Evolutionary conservation across 2,797 vertebrate genomes (phyloP).

Genomic region (Carapus acus): DNA sequence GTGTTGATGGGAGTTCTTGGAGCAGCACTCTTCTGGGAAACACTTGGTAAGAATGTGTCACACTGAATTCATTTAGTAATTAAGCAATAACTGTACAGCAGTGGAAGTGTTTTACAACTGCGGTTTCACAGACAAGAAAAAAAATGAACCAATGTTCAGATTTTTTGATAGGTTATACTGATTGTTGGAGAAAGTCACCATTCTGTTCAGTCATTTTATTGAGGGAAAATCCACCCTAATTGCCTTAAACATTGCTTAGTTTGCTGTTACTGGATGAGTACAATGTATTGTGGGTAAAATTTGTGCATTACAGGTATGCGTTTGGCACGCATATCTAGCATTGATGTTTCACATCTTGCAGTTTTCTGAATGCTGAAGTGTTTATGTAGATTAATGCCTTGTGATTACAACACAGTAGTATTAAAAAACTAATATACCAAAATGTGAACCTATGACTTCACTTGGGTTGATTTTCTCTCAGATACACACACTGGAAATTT

Average conservation of each 20-base stretch:
- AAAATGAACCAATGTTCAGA: slow-evolving; percentile 30
- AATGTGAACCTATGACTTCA: slow-evolving; percentile 7
- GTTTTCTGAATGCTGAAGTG: slow-evolving; percentile 9
- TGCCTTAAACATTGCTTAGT: slow-evolving; percentile 7
- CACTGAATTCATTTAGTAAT: slow-evolving; percentile 51
- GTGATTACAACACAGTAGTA: slow-evolving; percentile 3
- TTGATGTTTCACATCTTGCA: not conserved
- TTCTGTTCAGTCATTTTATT: slow-evolving; percentile 17
- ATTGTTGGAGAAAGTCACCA: slow-evolving; percentile 17
- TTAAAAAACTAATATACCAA: slow-evolving; percentile 12
- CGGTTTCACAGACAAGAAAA: slow-evolving; percentile 35
- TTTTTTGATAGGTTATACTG: slow-evolving; percentile 30
- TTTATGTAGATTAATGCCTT: slow-evolving; percentile 6
- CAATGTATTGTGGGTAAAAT: slow-evolving; percentile 12
- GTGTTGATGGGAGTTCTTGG: slow-evolving; percentile 28
- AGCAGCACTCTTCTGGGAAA: slow-evolving; percentile 32
- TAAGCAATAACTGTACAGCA: slow-evolving; percentile 65
- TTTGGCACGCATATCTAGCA: slow-evolving; percentile 2
- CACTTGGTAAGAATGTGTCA: slow-evolving; percentile 48
- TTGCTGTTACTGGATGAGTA: not conserved
- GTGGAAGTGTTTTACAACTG: slow-evolving; percentile 44
- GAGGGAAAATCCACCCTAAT: slow-evolving; percentile 42
- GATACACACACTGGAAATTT: slow-evolving; percentile 11
- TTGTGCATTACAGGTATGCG: slow-evolving; percentile 5
- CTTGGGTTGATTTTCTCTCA: slow-evolving; percentile 38